Evolutionary conservation across 2,797 vertebrate genomes (phyloP).

Genomic region (Pelochelys cantorii): DNA sequence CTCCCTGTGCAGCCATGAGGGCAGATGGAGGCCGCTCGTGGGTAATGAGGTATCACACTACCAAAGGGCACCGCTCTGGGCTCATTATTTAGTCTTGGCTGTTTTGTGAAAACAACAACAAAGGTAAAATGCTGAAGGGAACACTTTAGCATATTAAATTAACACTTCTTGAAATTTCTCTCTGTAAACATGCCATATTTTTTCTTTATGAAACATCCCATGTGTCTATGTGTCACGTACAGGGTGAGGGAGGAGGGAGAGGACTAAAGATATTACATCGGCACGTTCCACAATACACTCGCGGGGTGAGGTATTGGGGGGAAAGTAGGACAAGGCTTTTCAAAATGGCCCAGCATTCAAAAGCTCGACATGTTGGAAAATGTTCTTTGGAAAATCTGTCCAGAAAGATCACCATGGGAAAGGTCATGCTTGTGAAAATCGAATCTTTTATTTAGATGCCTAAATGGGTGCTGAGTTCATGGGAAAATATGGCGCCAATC

Average conservation of each 20-base stretch:
- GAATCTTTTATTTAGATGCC: not conserved
- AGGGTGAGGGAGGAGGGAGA: conserved; percentile 30
- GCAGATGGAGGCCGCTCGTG: conserved; percentile 99
- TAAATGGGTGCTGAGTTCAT: accelerated
- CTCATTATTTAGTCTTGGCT: conserved; percentile 94
- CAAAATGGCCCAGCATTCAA: not conserved
- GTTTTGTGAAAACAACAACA: conserved; percentile 88
- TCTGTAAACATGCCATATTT: conserved; percentile 84
- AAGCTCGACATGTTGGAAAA: not conserved
- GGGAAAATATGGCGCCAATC: accelerated
- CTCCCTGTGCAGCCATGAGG: conserved; percentile 99
- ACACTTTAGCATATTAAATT: conserved; percentile 87
- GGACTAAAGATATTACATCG: not conserved
- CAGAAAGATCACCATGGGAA: accelerated
- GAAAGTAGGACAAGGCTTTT: not conserved
- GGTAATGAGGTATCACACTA: conserved; percentile 99
- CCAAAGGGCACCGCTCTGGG: conserved; percentile 93
- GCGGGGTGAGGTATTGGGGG: accelerated
- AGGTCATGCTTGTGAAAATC: no score
- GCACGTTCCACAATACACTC: accelerated
- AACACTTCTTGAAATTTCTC: conserved; percentile 85
- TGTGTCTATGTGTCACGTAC: conserved; percentile 35
- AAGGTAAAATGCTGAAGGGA: conserved; percentile 85
- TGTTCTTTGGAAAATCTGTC: accelerated
- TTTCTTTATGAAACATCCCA: conserved; percentile 79